Conservation (phyloP, 2,113 vertebrate genomes). For the Gasterosteus aculeatus region DNA sequence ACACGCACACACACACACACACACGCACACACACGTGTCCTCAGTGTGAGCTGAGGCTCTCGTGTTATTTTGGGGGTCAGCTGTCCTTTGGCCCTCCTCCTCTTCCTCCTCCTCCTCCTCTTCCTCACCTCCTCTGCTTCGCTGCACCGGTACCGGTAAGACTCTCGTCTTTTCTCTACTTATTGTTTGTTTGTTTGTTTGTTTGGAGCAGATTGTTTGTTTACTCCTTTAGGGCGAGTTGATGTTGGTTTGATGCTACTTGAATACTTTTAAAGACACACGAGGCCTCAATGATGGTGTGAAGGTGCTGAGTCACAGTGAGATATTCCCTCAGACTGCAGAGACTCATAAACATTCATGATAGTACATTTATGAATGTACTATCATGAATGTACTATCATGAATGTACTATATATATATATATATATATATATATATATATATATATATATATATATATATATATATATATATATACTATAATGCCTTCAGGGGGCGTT, state of each 20-base stretch:
- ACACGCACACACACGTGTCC: background rate
- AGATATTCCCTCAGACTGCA: no score
- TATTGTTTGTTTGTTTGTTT: background rate
- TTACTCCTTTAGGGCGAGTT: background rate
- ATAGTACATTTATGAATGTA: no score
- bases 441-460: no score
- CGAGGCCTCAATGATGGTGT: no score
- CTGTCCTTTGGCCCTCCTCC: slow-evolving; percentile 62
- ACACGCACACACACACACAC: background rate
- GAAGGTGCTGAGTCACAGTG: no score
- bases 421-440: no score
- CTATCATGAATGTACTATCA: no score
- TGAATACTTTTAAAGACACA: background rate
- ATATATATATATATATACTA: no score
- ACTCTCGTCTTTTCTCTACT: background rate
- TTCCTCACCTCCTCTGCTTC: slow-evolving; percentile 53
- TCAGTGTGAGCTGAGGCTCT: slow-evolving; percentile 38
- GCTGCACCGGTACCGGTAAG: slow-evolving; percentile 57
- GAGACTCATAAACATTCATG: no score
- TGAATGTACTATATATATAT: no score
- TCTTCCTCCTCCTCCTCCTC: slow-evolving; percentile 9
- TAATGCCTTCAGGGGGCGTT: no score
- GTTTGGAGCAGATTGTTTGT: background rate
- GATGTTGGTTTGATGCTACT: background rate
- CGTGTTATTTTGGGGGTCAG: slow-evolving; percentile 80